Percentiles rank a stretch among this genome's conserved stretches.
Evolutionary conservation across 2,113 vertebrate species (phyloP).

Genomic region (Seriola quinqueradiata): DNA sequence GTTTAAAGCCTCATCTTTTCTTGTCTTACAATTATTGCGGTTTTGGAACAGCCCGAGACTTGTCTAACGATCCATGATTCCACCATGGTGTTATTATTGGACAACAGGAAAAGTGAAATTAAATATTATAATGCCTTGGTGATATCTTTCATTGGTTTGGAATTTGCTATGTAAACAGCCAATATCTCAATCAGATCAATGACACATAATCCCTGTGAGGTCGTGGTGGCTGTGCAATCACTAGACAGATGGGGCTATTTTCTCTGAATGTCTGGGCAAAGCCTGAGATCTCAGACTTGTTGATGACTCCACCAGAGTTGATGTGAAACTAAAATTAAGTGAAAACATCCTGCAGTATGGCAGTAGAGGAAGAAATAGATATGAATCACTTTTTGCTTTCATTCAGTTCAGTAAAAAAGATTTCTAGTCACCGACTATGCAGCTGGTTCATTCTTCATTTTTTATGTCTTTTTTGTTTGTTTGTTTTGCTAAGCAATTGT

Average conservation of each 20-base stretch:
- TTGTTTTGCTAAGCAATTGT: background rate
- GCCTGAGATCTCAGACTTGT: constrained; percentile 14
- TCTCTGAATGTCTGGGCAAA: constrained; percentile 5
- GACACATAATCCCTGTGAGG: constrained; percentile 52
- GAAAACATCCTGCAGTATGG: constrained; percentile 9
- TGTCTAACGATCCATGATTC: constrained; percentile 26
- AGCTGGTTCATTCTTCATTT: background rate
- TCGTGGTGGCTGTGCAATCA: constrained; percentile 35
- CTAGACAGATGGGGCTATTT: constrained; percentile 14
- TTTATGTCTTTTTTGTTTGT: background rate
- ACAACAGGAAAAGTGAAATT: constrained; percentile 48
- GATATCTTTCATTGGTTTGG: constrained; percentile 48
- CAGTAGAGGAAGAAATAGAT: background rate
- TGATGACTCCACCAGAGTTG: background rate
- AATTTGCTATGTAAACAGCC: constrained; percentile 53
- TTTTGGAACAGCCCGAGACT: constrained; percentile 41
- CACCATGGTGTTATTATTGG: constrained; percentile 24
- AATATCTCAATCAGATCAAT: constrained; percentile 51
- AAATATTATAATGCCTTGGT: constrained; percentile 45
- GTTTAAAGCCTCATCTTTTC: constrained; percentile 58
- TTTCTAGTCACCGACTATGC: background rate
- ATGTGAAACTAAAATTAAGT: constrained; percentile 6
- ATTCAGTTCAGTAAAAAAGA: background rate
- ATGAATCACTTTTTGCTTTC: background rate
- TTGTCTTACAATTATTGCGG: constrained; percentile 49